Evolutionary conservation across 2,888 invertebrate genomes (phyloP).

Genomic region (Hermaeophaga mercurialis): DNA sequence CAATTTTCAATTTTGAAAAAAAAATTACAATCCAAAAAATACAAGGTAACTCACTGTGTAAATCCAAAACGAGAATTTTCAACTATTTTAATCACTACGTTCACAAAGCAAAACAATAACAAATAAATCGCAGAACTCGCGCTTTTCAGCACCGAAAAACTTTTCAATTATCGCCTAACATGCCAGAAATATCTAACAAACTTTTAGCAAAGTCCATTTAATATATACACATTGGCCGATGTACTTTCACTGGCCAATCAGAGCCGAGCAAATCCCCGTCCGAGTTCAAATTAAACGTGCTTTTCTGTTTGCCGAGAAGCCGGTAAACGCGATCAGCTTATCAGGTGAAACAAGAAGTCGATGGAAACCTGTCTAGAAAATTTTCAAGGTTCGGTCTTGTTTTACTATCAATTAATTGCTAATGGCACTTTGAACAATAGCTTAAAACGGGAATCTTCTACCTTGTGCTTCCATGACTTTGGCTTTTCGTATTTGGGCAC

Average conservation of each 20-base stretch:
- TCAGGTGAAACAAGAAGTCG: conserved; percentile 6
- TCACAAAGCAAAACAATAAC: neutral
- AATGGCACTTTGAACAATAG: too few species aligned
- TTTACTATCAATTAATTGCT: too few species aligned
- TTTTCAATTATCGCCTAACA: neutral
- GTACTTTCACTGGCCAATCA: conserved; percentile 42
- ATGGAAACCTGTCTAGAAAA: neutral
- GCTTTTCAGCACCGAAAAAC: neutral
- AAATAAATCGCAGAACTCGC: neutral
- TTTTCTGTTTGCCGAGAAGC: conserved; percentile 16
- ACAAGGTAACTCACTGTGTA: neutral
- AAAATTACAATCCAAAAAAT: neutral
- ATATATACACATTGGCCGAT: conserved; percentile 33
- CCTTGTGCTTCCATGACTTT: too few species aligned
- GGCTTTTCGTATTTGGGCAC: too few species aligned
- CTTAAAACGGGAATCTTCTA: too few species aligned
- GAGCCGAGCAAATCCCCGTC: conserved; percentile 20
- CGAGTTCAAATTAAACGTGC: conserved; percentile 26
- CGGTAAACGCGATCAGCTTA: neutral
- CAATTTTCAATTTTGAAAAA: too few species aligned
- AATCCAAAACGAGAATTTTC: neutral
- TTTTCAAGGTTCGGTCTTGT: neutral
- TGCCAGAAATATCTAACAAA: conserved; percentile 28
- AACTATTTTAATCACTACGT: neutral
- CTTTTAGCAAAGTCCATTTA: conserved; percentile 31